phyloP scores from a whole-genome alignment of 2,888 invertebrate genomes.

The Cremastobaeus sp. region DNA sequence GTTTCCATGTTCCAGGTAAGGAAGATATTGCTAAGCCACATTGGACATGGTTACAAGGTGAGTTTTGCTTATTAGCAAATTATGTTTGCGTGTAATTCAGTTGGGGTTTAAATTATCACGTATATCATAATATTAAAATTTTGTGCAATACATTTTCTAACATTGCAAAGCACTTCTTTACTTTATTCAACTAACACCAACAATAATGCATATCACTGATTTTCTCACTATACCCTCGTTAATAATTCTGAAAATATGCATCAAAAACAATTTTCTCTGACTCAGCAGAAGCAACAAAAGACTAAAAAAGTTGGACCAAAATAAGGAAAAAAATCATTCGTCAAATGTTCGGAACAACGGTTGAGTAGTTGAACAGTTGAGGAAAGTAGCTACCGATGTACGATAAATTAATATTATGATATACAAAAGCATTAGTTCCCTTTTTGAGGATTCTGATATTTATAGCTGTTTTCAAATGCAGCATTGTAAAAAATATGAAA shows the following conservation, averaged over 20 bases:
- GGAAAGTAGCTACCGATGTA: background rate
- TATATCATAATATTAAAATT: slow-evolving; percentile 20
- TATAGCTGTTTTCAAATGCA: slow-evolving; percentile 22
- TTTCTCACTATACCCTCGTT: background rate
- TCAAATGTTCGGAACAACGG: no score
- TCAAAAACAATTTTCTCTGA: no score
- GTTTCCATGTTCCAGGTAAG: slow-evolving; percentile 75
- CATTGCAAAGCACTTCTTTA: no score
- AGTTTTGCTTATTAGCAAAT: slow-evolving; percentile 71
- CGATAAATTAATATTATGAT: slow-evolving; percentile 29
- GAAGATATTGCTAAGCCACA: slow-evolving; percentile 77
- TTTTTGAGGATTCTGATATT: slow-evolving; percentile 10
- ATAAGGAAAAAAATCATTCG: background rate
- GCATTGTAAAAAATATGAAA: slow-evolving; percentile 44
- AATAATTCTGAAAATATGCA: no score
- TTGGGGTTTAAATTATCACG: slow-evolving; percentile 29
- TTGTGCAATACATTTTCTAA: background rate
- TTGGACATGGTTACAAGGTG: slow-evolving; percentile 78
- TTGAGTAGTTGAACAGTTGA: no score
- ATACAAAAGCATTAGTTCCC: slow-evolving; percentile 11
- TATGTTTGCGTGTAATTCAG: slow-evolving; percentile 51
- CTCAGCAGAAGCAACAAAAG: no score
- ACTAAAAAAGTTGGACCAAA: no score
- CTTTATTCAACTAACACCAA: no score
- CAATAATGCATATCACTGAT: no score